A percentile compares a stretch with the other conserved stretches of the same genome.
Conservation (phyloP, 2,888 invertebrate genomes). For the Cylloceria caligata region DNA sequence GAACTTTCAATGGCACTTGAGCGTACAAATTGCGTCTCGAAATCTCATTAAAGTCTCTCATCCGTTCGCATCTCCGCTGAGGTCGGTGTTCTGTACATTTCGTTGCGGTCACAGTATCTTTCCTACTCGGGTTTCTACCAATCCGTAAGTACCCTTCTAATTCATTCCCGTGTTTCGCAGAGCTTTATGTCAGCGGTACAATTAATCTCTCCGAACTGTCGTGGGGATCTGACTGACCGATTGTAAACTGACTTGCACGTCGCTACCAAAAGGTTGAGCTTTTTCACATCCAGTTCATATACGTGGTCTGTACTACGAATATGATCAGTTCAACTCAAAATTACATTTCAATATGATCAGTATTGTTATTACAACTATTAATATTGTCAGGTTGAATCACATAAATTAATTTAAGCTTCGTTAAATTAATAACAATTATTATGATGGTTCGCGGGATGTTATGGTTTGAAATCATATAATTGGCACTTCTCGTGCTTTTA, state of each 20-base stretch:
- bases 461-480: too few relatives aligned
- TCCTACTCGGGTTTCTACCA: constrained; percentile 68
- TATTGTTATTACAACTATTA: not conserved
- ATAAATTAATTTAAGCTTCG: not conserved
- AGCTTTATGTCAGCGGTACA: constrained; percentile 60
- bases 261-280: not conserved
- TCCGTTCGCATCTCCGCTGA: constrained; percentile 37
- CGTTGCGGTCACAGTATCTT: constrained; percentile 68
- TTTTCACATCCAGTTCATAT: not conserved
- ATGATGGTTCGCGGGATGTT: not conserved
- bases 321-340: constrained; percentile 16
- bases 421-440: not conserved
- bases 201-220: constrained; percentile 60
- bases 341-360: constrained; percentile 14
- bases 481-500: not conserved
- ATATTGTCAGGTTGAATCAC: not conserved
- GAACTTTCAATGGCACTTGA: constrained; percentile 75
- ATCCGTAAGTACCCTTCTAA: constrained; percentile 56
- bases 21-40: constrained; percentile 78
- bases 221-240: constrained; percentile 54
- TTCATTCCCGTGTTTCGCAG: constrained; percentile 59
- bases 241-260: constrained; percentile 29
- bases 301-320: not conserved
- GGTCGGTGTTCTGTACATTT: constrained; percentile 67
- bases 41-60: constrained; percentile 78